phyloP scores from a whole-genome alignment of 2,797 vertebrate species.

The Pachyuromys duprasi region DNA sequence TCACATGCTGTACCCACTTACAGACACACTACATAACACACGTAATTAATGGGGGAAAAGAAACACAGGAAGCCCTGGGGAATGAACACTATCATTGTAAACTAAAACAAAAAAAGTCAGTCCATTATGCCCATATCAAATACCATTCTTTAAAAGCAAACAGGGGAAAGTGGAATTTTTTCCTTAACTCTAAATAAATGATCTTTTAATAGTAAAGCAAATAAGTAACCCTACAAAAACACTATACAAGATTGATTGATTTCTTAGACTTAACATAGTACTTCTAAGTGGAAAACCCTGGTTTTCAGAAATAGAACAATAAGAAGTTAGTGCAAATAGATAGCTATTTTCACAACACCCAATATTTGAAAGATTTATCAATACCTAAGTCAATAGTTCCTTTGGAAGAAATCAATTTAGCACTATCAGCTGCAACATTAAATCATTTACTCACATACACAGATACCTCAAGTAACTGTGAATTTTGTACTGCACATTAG shows the following conservation, averaged over 20 bases:
- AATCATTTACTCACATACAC: background rate
- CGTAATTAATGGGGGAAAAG: background rate
- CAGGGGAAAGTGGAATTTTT: background rate
- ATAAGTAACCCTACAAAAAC: constrained; percentile 58
- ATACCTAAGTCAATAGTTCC: constrained; percentile 62
- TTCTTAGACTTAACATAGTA: constrained; percentile 59
- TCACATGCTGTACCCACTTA: background rate
- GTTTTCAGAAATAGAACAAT: constrained; percentile 66
- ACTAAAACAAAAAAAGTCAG: constrained; percentile 32
- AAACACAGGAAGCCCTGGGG: background rate
- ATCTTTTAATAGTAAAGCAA: constrained; percentile 50
- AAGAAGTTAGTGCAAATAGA: constrained; percentile 68
- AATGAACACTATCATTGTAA: constrained; percentile 54
- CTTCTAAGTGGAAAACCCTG: constrained; percentile 66
- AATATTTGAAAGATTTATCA: constrained; percentile 70
- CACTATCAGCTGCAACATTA: constrained; percentile 52
- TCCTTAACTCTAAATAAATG: constrained; percentile 72
- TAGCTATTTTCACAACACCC: constrained; percentile 59
- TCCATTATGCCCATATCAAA: background rate
- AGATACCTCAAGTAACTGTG: background rate
- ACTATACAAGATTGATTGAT: constrained; percentile 51
- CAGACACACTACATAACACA: background rate
- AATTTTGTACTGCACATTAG: constrained; percentile 54
- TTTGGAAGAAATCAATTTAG: constrained; percentile 64
- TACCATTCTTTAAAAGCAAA: background rate